Evolutionary conservation across 1,140 invertebrate genomes (phyloP).

Genomic region (Ceratoteleas bidentatus): DNA sequence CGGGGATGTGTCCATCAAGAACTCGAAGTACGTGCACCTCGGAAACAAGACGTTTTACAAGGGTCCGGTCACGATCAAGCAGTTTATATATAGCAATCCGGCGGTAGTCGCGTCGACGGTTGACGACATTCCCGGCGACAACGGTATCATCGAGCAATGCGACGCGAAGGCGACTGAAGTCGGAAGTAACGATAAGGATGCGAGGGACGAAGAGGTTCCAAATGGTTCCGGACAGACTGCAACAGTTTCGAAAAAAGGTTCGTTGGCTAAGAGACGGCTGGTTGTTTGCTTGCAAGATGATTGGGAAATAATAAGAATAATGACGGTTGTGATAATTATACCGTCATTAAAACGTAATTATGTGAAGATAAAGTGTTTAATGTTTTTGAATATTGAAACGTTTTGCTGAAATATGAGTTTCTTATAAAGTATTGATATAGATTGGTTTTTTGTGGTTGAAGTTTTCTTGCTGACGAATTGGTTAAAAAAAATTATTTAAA

Average conservation of each 20-base stretch:
- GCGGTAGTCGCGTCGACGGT: background rate
- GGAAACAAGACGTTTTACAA: conserved; percentile 85
- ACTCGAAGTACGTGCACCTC: conserved; percentile 84
- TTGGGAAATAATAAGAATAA: conserved; percentile 3
- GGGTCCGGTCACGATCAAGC: conserved; percentile 85
- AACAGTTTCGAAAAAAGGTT: conserved; percentile 9
- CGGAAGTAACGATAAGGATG: background rate
- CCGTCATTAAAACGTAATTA: conserved; percentile 12
- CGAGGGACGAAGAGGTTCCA: background rate
- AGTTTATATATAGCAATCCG: conserved; percentile 81
- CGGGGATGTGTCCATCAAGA: conserved; percentile 82
- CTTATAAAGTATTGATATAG: too few relatives aligned
- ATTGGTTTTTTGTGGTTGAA: too few relatives aligned
- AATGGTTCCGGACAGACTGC: background rate
- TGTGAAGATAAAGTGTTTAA: background rate
- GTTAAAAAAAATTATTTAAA: too few relatives aligned
- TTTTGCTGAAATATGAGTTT: too few relatives aligned
- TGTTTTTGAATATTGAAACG: too few relatives aligned
- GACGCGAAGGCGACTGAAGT: conserved; percentile 6
- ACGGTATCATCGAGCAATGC: background rate
- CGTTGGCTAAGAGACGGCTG: background rate
- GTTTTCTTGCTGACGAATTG: too few relatives aligned
- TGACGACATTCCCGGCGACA: conserved; percentile 6
- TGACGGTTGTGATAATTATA: background rate
- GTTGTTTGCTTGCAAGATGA: background rate